Evolutionary conservation across 2,888 invertebrate genomes (phyloP).

Genomic region (Mycalesis mineus): DNA sequence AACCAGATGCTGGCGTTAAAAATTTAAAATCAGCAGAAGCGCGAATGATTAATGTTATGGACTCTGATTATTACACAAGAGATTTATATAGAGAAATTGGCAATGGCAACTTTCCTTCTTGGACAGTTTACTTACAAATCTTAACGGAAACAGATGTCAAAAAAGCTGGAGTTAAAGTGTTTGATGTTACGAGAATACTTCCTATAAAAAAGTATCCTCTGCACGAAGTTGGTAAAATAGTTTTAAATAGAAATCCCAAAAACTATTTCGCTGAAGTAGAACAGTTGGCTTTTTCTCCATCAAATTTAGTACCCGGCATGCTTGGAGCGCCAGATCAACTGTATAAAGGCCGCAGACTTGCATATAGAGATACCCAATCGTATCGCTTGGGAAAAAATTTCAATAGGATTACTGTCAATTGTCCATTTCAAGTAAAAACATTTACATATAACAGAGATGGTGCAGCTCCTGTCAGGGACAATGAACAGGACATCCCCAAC

Average conservation of each 20-base stretch:
- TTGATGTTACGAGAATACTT: neutral
- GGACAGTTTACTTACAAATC: neutral
- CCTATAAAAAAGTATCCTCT: conserved; percentile 74
- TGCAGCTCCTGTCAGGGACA: conserved; percentile 81
- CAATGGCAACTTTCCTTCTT: neutral
- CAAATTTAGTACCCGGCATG: conserved; percentile 93
- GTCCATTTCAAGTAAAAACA: conserved; percentile 85
- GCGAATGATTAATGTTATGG: neutral
- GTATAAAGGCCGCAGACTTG: conserved; percentile 91
- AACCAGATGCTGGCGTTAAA: neutral
- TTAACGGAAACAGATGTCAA: neutral
- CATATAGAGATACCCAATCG: conserved; percentile 93
- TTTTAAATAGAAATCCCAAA: conserved; percentile 90
- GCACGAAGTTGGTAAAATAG: conserved; percentile 90
- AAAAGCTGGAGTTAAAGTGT: neutral
- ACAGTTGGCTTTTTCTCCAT: conserved; percentile 93
- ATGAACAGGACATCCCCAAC: conserved; percentile 93
- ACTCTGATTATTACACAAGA: neutral
- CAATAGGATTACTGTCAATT: conserved; percentile 95
- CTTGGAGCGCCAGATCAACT: conserved; percentile 96
- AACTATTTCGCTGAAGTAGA: conserved; percentile 97
- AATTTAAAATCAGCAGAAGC: neutral
- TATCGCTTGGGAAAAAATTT: conserved; percentile 94
- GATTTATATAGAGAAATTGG: neutral
- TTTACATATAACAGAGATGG: conserved; percentile 95